A percentile compares a stretch with the other conserved stretches of the same genome.
phyloP scores from a whole-genome alignment of 1,140 invertebrate species.

The Pararge aegeria region DNA sequence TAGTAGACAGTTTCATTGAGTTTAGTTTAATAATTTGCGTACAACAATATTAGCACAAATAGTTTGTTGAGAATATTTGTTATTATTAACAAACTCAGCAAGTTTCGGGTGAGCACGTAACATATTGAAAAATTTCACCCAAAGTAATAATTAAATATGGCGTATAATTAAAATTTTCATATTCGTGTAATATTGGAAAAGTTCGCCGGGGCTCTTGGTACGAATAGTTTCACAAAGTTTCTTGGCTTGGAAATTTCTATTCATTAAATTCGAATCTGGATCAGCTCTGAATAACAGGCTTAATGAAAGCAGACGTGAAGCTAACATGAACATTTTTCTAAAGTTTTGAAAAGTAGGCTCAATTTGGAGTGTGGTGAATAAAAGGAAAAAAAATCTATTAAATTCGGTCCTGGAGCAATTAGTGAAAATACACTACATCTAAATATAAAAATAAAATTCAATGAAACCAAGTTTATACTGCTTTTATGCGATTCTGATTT shows the following conservation, averaged over 20 bases:
- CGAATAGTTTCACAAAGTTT: slow-evolving; percentile 25
- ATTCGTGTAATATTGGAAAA: slow-evolving; percentile 30
- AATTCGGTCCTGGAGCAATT: not conserved
- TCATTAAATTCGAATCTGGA: slow-evolving; percentile 29
- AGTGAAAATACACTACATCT: not conserved
- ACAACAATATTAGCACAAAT: too few species aligned
- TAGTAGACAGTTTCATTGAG: too few species aligned
- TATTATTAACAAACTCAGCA: not conserved
- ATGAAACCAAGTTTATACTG: too few species aligned
- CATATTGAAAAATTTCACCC: slow-evolving; percentile 1
- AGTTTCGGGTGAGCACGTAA: not conserved
- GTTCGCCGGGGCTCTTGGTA: slow-evolving; percentile 16
- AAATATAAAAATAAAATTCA: not conserved
- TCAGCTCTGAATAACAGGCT: slow-evolving; percentile 22
- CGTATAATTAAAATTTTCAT: slow-evolving; percentile 26
- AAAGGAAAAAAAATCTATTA: not conserved
- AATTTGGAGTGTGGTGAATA: not conserved
- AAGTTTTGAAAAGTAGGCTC: not conserved
- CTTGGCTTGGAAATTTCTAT: slow-evolving; percentile 25
- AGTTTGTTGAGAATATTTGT: too few species aligned
- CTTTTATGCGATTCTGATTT: too few species aligned
- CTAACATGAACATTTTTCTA: slow-evolving; percentile 1
- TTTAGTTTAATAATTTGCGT: too few species aligned
- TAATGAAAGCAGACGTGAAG: slow-evolving; percentile 11
- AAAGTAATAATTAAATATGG: slow-evolving; percentile 23